Conservation (phyloP, 2,888 invertebrate species). For the Lochmaea capreae region DNA sequence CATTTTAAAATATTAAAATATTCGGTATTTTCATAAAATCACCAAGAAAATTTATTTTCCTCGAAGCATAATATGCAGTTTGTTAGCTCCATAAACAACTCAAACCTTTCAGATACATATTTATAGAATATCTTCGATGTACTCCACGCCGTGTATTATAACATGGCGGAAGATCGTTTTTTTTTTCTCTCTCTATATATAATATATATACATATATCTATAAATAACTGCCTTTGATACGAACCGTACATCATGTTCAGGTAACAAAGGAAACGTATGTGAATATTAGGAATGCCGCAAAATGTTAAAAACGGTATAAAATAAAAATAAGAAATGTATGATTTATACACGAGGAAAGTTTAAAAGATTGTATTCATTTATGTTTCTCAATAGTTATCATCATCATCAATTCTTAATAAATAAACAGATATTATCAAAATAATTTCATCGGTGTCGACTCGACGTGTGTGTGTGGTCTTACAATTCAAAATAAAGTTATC, state of each 20-base stretch:
- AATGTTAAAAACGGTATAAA: not conserved
- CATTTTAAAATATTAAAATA: too few relatives aligned
- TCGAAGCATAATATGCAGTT: not conserved
- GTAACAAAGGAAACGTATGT: not conserved
- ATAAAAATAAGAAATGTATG: not conserved
- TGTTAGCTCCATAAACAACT: not conserved
- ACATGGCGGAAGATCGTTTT: not conserved
- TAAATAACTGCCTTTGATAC: not conserved
- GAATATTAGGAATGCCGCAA: not conserved
- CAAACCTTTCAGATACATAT: not conserved
- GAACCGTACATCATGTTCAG: conserved; percentile 1
- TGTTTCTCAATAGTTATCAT: not conserved
- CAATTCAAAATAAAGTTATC: not conserved
- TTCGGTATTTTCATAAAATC: too few relatives aligned
- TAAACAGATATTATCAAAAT: not conserved
- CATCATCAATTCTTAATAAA: not conserved
- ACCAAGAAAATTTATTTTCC: not conserved
- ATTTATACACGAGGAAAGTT: too few relatives aligned
- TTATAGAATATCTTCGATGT: not conserved
- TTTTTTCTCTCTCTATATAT: not conserved
- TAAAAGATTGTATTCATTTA: not conserved
- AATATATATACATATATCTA: not conserved
- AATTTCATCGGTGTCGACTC: not conserved
- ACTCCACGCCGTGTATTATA: not conserved
- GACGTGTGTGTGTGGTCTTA: not conserved